Percentiles rank a stretch among this genome's conserved stretches.
Conservation (phyloP, 1,140 invertebrate species). For the Drosophila ohnishii region DNA sequence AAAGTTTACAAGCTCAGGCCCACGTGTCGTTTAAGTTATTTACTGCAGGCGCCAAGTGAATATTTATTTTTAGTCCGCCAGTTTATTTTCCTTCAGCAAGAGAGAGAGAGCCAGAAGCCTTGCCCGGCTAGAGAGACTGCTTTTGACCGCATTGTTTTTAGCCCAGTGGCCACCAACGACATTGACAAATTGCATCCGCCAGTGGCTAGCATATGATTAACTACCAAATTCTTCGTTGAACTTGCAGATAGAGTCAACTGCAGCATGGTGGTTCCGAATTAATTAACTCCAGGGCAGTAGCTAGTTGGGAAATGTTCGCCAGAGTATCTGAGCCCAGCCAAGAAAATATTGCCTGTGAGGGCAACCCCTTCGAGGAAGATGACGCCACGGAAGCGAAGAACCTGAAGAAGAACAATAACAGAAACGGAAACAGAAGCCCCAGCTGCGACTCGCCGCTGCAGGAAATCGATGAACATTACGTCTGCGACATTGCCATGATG, state of each 20-base stretch:
- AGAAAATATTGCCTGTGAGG: conserved; percentile 16
- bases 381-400: conserved; percentile 6
- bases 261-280: conserved; percentile 56
- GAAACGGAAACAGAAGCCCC: conserved; percentile 15
- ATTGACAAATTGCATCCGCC: conserved; percentile 29
- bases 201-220: conserved; percentile 36
- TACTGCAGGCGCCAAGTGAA: conserved; percentile 33
- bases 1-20: background rate
- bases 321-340: conserved; percentile 9
- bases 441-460: conserved; percentile 16
- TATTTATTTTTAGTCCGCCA: conserved; percentile 43
- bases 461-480: conserved; percentile 73
- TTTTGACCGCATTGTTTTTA: conserved; percentile 35
- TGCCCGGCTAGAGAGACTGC: background rate
- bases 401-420: conserved; percentile 8
- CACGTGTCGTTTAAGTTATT: conserved; percentile 54
- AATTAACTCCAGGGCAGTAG: conserved; percentile 60
- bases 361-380: conserved; percentile 1
- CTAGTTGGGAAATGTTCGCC: conserved; percentile 51
- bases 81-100: conserved; percentile 12
- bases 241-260: conserved; percentile 53
- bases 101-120: conserved; percentile 15
- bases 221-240: conserved; percentile 20
- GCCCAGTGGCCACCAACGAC: conserved; percentile 40
- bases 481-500: conserved; percentile 76